phyloP scores from a whole-genome alignment of 2,113 vertebrate genomes.

The Pristiophorus japonicus region DNA sequence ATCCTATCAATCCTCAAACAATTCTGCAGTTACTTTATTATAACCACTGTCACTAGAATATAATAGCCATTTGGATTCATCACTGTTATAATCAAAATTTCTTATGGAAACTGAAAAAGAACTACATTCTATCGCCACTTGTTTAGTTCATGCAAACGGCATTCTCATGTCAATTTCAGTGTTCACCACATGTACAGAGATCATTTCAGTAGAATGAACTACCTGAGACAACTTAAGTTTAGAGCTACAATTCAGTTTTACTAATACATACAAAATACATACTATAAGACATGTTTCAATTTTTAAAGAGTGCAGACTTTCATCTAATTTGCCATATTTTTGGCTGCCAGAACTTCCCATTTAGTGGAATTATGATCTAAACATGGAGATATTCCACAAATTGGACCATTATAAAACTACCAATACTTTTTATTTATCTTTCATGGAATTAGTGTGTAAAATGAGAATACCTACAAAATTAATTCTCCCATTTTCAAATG shows the following conservation, averaged over 20 bases:
- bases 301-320: neutral
- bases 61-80: neutral
- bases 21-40: neutral
- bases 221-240: neutral
- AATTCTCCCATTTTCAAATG: neutral
- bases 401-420: too few relatives aligned
- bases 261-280: neutral
- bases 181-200: neutral
- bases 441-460: neutral
- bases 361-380: neutral
- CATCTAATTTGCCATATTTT: neutral
- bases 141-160: neutral
- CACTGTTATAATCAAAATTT: neutral
- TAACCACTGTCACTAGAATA: neutral
- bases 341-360: neutral
- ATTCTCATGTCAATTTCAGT: constrained; percentile 16
- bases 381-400: neutral
- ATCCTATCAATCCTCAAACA: neutral
- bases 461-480: neutral
- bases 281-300: neutral
- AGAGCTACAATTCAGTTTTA: neutral
- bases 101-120: neutral
- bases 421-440: too few relatives aligned
- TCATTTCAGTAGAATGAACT: neutral
- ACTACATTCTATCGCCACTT: neutral